Percentiles rank a stretch among this genome's conserved stretches.
Evolutionary conservation across 2,113 vertebrate genomes (phyloP).

Genomic region (Caracal caracal): DNA sequence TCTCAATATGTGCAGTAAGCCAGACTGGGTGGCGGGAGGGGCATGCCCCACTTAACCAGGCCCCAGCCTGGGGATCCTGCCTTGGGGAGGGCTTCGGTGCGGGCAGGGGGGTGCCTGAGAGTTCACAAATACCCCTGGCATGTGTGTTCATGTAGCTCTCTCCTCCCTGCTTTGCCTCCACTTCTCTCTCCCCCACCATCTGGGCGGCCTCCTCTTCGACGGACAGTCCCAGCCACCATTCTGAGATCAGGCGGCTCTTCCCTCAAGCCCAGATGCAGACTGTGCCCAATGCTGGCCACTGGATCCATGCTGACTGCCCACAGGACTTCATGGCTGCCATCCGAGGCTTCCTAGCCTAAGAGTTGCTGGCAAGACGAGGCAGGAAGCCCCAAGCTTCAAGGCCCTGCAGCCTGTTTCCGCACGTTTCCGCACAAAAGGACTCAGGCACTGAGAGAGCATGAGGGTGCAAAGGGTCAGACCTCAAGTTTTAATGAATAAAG

Average conservation of each 20-base stretch:
- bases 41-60: neutral
- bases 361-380: neutral
- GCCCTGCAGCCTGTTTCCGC: neutral
- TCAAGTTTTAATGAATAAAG: constrained; percentile 76
- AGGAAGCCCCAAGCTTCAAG: neutral
- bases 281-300: constrained; percentile 91
- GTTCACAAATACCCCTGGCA: neutral
- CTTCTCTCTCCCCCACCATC: neutral
- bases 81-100: neutral
- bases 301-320: constrained; percentile 91
- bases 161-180: neutral
- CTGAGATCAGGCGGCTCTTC: constrained; percentile 91
- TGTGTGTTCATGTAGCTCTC: neutral
- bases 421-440: neutral
- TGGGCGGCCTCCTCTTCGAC: neutral
- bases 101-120: neutral
- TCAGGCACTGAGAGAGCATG: neutral
- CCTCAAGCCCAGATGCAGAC: constrained; percentile 90
- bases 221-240: constrained; percentile 89
- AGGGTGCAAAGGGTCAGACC: neutral
- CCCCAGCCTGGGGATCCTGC: neutral
- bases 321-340: constrained; percentile 92
- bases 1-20: constrained; percentile 93
- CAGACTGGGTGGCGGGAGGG: accelerated
- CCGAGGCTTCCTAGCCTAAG: constrained; percentile 87